A percentile compares a stretch with the other conserved stretches of the same genome.
phyloP scores from a whole-genome alignment of 2,888 invertebrate species.

The Phorcus lineatus region DNA sequence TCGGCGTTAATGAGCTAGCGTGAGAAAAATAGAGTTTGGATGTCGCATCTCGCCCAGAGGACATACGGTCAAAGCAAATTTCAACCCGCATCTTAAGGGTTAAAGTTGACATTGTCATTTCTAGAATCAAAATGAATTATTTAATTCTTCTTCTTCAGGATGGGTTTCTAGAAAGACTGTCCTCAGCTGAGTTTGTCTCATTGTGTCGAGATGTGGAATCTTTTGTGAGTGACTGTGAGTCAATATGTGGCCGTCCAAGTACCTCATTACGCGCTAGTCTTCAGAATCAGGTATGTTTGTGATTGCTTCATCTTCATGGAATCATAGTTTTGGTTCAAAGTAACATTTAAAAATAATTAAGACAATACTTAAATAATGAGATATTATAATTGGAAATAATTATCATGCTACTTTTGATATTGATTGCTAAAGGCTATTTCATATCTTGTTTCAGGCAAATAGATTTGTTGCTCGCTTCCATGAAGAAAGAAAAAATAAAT shows the following conservation, averaged over 20 bases:
- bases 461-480: slow-evolving; percentile 95
- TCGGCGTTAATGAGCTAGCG: too few relatives aligned
- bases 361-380: too few relatives aligned
- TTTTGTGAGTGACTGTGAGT: slow-evolving; percentile 86
- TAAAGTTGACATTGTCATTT: neutral
- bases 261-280: slow-evolving; percentile 88
- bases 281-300: slow-evolving; percentile 78
- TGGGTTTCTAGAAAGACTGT: slow-evolving; percentile 82
- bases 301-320: too few relatives aligned
- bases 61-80: too few relatives aligned
- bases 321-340: too few relatives aligned
- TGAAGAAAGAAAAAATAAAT: slow-evolving; percentile 88
- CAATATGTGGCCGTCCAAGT: slow-evolving; percentile 78
- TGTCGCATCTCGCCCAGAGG: too few relatives aligned
- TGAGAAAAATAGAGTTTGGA: too few relatives aligned
- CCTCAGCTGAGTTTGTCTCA: slow-evolving; percentile 85
- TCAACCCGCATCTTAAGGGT: too few relatives aligned
- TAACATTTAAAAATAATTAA: too few relatives aligned
- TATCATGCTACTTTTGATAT: too few relatives aligned
- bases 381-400: too few relatives aligned
- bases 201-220: slow-evolving; percentile 86
- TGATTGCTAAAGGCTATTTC: neutral
- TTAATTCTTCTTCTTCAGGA: slow-evolving; percentile 68
- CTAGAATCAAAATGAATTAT: neutral
- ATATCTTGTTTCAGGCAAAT: slow-evolving; percentile 84